Evolutionary conservation across 2,113 vertebrate species (phyloP).

Genomic region (Thinocorus orbignyianus): DNA sequence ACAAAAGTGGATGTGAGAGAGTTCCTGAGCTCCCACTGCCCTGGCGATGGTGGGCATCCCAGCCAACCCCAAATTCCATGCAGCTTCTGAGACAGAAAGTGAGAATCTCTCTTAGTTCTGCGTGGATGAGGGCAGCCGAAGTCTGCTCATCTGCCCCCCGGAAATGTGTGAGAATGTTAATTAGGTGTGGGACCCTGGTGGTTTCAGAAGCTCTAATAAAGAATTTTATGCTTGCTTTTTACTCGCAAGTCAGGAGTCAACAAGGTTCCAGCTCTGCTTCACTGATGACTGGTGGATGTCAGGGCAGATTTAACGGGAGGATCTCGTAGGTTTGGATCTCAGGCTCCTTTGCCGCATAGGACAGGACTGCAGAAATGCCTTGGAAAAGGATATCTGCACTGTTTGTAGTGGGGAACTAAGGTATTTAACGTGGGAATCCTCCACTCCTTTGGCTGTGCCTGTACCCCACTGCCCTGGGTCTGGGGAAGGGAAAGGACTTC

Average conservation of each 20-base stretch:
- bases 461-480: neutral
- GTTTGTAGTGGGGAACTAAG: neutral
- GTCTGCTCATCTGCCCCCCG: neutral
- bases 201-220: neutral
- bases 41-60: fast-evolving
- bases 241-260: neutral
- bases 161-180: neutral
- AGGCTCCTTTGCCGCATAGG: neutral
- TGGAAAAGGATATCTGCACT: neutral
- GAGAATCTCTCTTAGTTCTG: neutral
- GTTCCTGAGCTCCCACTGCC: neutral
- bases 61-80: neutral
- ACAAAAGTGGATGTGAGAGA: neutral
- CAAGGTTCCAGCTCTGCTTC: neutral
- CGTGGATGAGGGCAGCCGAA: neutral
- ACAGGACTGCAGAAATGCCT: neutral
- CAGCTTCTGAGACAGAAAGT: neutral
- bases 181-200: neutral
- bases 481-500: neutral
- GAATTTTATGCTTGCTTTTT: neutral
- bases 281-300: neutral
- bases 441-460: neutral
- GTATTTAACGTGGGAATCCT: neutral
- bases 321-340: neutral
- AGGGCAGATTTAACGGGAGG: neutral